Conservation (phyloP, 2,113 vertebrate species). For the Datnioides undecimradiatus region DNA sequence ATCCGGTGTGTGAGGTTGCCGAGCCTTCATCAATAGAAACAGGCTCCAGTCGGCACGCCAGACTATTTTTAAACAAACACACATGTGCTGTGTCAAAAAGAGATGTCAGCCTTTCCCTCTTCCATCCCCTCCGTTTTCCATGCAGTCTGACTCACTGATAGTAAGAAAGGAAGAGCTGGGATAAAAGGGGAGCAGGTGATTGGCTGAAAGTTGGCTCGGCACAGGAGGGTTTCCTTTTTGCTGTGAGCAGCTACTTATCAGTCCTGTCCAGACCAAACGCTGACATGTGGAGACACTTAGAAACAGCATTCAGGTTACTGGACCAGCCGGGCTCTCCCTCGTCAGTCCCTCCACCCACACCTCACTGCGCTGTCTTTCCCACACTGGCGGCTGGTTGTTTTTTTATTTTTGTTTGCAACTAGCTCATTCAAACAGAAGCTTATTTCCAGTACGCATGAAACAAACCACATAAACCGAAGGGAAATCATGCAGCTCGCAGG, state of each 20-base stretch:
- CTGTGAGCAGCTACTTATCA: conserved; percentile 31
- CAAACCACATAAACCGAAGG: neutral
- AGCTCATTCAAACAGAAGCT: neutral
- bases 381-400: neutral
- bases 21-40: conserved; percentile 53
- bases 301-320: conserved; percentile 69
- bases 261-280: conserved; percentile 44
- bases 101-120: conserved; percentile 80
- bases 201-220: conserved; percentile 36
- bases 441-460: conserved; percentile 1
- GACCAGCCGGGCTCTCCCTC: conserved; percentile 37
- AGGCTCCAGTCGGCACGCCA: conserved; percentile 49
- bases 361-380: conserved; percentile 17
- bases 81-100: conserved; percentile 72
- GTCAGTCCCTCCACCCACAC: conserved; percentile 39
- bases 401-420: conserved; percentile 1
- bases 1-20: conserved; percentile 46
- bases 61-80: conserved; percentile 78
- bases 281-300: conserved; percentile 77
- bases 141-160: conserved; percentile 78
- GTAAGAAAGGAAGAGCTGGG: conserved; percentile 61
- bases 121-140: conserved; percentile 66
- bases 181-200: conserved; percentile 48
- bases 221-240: conserved; percentile 66
- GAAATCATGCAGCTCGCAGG: conserved; percentile 7